Evolutionary conservation across 2,888 invertebrate species (phyloP), one percentile per base, ranked within the genome.

Genomic region (Meiosimyza platycephala): DNA sequence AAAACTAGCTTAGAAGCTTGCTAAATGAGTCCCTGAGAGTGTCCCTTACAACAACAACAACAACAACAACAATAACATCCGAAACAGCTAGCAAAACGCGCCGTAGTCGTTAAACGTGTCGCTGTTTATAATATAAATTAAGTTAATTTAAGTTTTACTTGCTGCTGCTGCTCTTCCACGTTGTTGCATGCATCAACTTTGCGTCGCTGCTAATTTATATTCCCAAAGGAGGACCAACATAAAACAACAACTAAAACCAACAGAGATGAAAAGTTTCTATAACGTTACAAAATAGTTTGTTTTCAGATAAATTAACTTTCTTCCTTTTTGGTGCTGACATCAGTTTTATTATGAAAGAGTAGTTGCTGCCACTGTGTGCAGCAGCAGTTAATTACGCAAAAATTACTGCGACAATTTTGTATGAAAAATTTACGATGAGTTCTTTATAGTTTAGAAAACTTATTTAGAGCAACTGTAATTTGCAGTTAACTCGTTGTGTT

Each of bases 41-140:
- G 47, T 57, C 55, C 55, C 59, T 50, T 16, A n/a, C 65, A 51
- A 40, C 65, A 71, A 12, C 52, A 54, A 59, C 33, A 64, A 54
- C 70, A 54, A 51, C 50, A 70, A 22, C 2, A 59, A 28, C 65
- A 51, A 40, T 16, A 64, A 54, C 70, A 54, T 28, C 28, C 28
- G 28, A 3, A 28, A 57, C 50, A 70, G 12, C 22, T 28, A 59
- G 28, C 28, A 28, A 28, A 64, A 76, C 74, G 67, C 74, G 69
- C 70, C 71, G 71, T 71, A 73, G 72, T 75, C 75, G 72, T 75
- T 77, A 72, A 75, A 75, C 76, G 77, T 75, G 72, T 76, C 75
- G 71, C 73, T 76, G 76, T 75, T 77, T 77, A 77, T 77, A 66
- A 76, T 77, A 77, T 75, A 77, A 77, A 77, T 77, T 75, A 76